These are phyloP conservation scores for Eonycteris spelaea DNA, from an alignment of 2,113 vertebrate genomes.

Conservation along the genomic window DNA sequence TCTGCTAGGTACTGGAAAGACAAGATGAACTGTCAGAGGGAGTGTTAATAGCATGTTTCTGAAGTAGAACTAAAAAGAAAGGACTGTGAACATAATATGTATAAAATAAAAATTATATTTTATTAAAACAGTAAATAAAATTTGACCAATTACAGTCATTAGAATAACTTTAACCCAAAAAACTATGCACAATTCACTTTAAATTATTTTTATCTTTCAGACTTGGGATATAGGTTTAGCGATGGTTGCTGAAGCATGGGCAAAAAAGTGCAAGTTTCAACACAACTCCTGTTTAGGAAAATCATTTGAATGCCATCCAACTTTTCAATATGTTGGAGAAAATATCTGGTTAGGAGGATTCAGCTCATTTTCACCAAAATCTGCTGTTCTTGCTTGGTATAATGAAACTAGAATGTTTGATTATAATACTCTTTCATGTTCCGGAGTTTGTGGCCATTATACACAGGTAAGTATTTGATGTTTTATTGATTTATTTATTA, in stretches of 20 bases:
- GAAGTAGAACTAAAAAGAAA: neutral
- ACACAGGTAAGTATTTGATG: conserved; percentile 67
- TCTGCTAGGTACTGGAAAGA: neutral
- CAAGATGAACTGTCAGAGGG: neutral
- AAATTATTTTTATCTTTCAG: conserved; percentile 73
- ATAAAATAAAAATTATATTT: neutral
- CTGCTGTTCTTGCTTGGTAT: neutral
- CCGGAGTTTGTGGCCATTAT: conserved; percentile 55
- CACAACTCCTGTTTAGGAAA: neutral
- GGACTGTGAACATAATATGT: neutral
- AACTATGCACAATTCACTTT: conserved; percentile 27
- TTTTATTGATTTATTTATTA: neutral
- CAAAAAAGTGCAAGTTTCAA: conserved; percentile 17
- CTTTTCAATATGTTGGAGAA: conserved; percentile 62
- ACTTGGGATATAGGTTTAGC: conserved; percentile 72
- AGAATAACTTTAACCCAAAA: neutral
- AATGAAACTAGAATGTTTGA: conserved; percentile 12
- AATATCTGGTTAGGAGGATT: conserved; percentile 62
- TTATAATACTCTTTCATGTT: neutral
- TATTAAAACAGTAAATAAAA: neutral
- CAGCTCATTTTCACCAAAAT: fast-evolving
- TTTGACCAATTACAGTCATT: neutral
- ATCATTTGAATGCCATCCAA: neutral
- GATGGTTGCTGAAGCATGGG: conserved; percentile 59
- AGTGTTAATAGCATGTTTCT: neutral